Percentiles rank a stretch among this genome's conserved stretches.
Conservation (phyloP, 1,140 invertebrate species). For the Calephelis virginiensis region DNA sequence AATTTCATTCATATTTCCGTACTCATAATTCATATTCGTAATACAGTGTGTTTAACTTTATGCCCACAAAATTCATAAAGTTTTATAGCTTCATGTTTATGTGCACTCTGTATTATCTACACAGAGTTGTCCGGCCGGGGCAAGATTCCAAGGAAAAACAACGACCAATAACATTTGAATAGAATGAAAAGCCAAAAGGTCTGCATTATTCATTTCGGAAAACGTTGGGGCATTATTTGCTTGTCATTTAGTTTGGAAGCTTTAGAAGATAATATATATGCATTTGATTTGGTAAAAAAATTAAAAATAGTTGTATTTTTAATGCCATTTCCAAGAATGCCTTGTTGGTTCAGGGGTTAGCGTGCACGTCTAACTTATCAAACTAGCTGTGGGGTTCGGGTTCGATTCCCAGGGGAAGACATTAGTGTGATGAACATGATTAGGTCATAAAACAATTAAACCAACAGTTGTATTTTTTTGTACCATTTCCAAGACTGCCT, state of each 20-base stretch:
- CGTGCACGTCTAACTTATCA: no score
- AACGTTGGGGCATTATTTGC: conserved; percentile 12
- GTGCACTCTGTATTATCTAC: conserved; percentile 16
- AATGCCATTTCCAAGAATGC: no score
- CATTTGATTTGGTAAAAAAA: no score
- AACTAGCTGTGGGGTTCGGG: no score
- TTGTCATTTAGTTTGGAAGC: conserved; percentile 8
- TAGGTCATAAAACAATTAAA: no score
- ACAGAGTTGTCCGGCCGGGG: conserved; percentile 47
- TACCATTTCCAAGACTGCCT: no score
- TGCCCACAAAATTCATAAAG: conserved; percentile 15
- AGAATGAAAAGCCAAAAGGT: conserved; percentile 56
- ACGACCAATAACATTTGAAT: conserved; percentile 52
- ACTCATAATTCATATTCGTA: background rate
- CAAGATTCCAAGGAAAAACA: conserved; percentile 59
- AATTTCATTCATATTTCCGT: no score
- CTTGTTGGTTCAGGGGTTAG: no score
- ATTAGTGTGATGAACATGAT: no score
- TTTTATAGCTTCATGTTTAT: conserved; percentile 11
- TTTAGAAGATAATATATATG: background rate
- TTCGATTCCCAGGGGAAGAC: no score
- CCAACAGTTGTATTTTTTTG: no score
- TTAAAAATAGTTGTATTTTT: no score
- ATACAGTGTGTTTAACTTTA: conserved; percentile 13
- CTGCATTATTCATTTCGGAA: conserved; percentile 48